A percentile compares a stretch with the other conserved stretches of the same genome.
Evolutionary conservation across 2,888 invertebrate genomes (phyloP).

Genomic region (Caenorhabditis sp.): DNA sequence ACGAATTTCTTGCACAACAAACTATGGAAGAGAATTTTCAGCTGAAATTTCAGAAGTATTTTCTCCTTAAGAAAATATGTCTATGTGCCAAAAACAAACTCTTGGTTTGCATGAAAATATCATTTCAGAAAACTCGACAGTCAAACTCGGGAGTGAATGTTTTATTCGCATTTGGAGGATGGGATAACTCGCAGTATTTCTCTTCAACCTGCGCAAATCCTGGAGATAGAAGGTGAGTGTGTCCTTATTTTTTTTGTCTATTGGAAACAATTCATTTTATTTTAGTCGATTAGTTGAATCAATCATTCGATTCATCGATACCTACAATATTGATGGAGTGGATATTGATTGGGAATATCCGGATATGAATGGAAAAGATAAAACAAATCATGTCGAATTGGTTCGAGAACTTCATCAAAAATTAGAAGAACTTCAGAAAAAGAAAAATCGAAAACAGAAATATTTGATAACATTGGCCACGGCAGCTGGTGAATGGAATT

Average conservation of each 20-base stretch:
- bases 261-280: slow-evolving; percentile 5
- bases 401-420: slow-evolving; percentile 52
- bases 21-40: no score
- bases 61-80: no score
- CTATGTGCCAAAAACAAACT: no score
- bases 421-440: slow-evolving; percentile 52
- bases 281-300: slow-evolving; percentile 52
- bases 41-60: no score
- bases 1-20: no score
- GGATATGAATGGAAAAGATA: slow-evolving; percentile 63
- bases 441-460: slow-evolving; percentile 19
- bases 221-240: slow-evolving; percentile 45
- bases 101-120: no score
- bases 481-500: slow-evolving; percentile 70
- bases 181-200: slow-evolving; percentile 69
- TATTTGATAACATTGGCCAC: slow-evolving; percentile 68
- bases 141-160: no score
- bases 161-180: slow-evolving; percentile 69
- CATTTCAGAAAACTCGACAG: no score
- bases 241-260: neutral
- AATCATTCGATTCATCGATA: slow-evolving; percentile 53
- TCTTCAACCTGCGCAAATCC: slow-evolving; percentile 56
- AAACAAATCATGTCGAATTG: slow-evolving; percentile 54
- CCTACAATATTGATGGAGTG: slow-evolving; percentile 66
- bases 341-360: slow-evolving; percentile 71